Evolutionary conservation across 2,113 vertebrate genomes (phyloP).

Genomic region (Atherinomorus stipes): DNA sequence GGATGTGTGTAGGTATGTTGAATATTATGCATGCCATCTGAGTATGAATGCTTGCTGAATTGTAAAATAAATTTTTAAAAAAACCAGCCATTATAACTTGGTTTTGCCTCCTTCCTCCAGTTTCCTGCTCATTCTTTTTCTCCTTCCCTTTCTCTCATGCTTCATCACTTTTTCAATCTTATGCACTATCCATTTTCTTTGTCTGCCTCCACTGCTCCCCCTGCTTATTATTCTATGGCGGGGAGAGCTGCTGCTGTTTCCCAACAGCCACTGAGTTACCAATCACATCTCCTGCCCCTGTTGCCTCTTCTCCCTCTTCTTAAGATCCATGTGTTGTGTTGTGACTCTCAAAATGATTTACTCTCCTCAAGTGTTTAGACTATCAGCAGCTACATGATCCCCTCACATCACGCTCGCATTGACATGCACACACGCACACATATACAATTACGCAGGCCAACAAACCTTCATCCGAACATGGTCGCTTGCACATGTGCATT

Average conservation of each 20-base stretch:
- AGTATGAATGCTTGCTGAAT: neutral
- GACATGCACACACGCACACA: constrained; percentile 39
- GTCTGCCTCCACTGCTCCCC: constrained; percentile 15
- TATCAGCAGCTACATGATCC: constrained; percentile 64
- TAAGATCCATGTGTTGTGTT: constrained; percentile 74
- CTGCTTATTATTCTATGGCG: constrained; percentile 64
- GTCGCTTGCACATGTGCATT: constrained; percentile 18
- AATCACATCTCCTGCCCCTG: constrained; percentile 41
- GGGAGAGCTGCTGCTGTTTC: constrained; percentile 40
- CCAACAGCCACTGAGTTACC: constrained; percentile 33
- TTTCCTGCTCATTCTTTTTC: neutral
- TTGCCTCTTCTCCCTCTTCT: constrained; percentile 43
- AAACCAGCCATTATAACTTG: too few relatives aligned
- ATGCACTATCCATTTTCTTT: constrained; percentile 2
- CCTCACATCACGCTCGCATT: constrained; percentile 34
- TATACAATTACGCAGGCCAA: neutral
- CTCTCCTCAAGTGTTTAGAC: constrained; percentile 68
- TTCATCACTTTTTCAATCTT: neutral
- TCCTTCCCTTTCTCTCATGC: neutral
- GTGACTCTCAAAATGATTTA: constrained; percentile 75
- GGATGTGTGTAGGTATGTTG: constrained; percentile 88
- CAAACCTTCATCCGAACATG: constrained; percentile 3
- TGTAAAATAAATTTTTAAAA: neutral
- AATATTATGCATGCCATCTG: neutral
- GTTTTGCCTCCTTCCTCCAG: neutral